These are phyloP conservation scores for Ypsolopha scabrella DNA, from an alignment of 2,888 invertebrate genomes.

Conservation along the genomic window DNA sequence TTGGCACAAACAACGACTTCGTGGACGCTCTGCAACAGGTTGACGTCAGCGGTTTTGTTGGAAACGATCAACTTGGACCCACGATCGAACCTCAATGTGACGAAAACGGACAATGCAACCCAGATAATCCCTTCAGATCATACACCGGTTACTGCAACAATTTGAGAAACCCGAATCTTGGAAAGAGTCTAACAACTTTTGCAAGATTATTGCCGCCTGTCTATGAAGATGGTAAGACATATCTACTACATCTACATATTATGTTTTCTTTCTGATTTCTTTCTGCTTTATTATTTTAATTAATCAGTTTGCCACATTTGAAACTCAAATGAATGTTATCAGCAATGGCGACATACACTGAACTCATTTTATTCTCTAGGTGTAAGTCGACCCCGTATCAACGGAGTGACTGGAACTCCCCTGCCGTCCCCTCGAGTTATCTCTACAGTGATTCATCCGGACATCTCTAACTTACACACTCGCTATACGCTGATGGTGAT, in stretches of 20 bases:
- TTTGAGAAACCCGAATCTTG: slow-evolving; percentile 82
- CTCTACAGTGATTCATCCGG: slow-evolving; percentile 91
- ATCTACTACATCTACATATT: too few species aligned
- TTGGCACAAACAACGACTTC: slow-evolving; percentile 72
- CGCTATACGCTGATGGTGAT: slow-evolving; percentile 92
- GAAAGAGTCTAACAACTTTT: slow-evolving; percentile 87
- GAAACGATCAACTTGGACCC: slow-evolving; percentile 69
- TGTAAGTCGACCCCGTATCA: slow-evolving; percentile 81
- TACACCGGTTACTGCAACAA: slow-evolving; percentile 92
- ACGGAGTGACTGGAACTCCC: slow-evolving; percentile 79
- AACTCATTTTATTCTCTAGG: slow-evolving; percentile 43
- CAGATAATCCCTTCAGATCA: slow-evolving; percentile 77
- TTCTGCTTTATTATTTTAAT: too few species aligned
- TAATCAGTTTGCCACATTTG: too few species aligned
- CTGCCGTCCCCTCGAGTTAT: slow-evolving; percentile 89
- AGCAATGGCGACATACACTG: not conserved
- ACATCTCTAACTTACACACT: slow-evolving; percentile 89
- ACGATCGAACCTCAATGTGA: slow-evolving; percentile 79
- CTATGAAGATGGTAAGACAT: slow-evolving; percentile 83
- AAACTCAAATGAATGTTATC: too few species aligned
- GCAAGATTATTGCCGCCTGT: slow-evolving; percentile 86
- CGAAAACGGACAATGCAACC: slow-evolving; percentile 78
- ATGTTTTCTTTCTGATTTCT: too few species aligned
- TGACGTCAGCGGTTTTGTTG: slow-evolving; percentile 79
- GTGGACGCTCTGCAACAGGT: slow-evolving; percentile 83